Base-by-base conservation (phyloP, 2,113 vertebrate genomes). In the Emberiza fucata region DNA sequence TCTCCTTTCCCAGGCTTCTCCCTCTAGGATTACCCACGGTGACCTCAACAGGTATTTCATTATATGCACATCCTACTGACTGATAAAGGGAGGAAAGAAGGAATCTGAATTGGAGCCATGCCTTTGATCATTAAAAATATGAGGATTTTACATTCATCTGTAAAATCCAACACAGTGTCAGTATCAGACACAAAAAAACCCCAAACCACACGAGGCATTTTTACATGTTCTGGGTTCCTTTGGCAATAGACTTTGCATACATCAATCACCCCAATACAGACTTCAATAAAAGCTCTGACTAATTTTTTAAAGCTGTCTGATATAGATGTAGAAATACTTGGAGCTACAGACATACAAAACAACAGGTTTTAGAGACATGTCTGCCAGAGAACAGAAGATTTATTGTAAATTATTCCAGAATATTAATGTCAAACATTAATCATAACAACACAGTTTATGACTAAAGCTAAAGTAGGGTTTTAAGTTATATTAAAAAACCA, bases 171-270 rank as follows among this genome's bases (percentile, higher is more conserved):
- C 25, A n/a, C 20, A n/a, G 66, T 27, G 14, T 14, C 35, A 64
- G 0, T n/a, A 68, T 22, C 29, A 60, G 23, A 53, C 12, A 40
- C 11, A 78, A 37, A 35, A 18, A 35, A 1, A 0, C 12, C 5
- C 25, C 12, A 69, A 57, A 33, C 5, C 6, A 31, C 13, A n/a
- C 4, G 1, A 25, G 8, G 21, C 15, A 33, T 70, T 89, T 86
- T 70, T 3, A 28, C 18, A 7, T 11, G 2, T 20, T 85, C 60
- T 88, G 27, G 13, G 40, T 17, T 73, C 45, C 50, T 88, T 8
- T 81, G 33, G 39, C 33, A 92, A 59, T 0, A 18, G 45, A 56
- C 33, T 42, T 27, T 24, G 4, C 51, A 88, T 59, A 44, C 3
- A 25, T 44, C 57, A 78, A 48, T 54, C 11, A 11, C 37, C 68